Percentiles rank a stretch among this genome's conserved stretches.
These are phyloP conservation scores for Protosalanx chinensis DNA, from an alignment of 2,797 vertebrate genomes.

Conservation along the genomic window DNA sequence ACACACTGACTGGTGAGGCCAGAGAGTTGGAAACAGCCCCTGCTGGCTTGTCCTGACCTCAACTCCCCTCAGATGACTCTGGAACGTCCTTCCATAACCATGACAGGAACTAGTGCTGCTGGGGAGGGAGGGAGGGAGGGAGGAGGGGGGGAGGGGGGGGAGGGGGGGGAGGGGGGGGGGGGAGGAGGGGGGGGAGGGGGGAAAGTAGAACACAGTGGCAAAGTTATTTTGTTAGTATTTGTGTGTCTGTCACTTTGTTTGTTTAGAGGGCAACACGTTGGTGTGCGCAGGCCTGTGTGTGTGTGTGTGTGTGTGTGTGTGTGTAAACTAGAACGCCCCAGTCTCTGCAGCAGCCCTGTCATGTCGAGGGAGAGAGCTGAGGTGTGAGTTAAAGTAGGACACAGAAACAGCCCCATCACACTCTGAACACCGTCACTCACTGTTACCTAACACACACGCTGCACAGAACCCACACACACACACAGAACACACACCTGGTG, in stretches of 20 bases:
- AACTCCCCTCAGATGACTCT: slow-evolving; percentile 37
- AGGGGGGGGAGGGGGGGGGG: neutral
- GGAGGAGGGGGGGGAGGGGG: neutral
- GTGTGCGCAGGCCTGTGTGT: neutral
- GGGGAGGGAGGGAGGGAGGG: neutral
- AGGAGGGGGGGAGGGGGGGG: neutral
- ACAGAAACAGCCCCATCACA: too few species aligned
- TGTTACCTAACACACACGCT: too few species aligned
- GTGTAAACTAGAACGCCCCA: neutral
- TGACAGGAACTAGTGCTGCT: slow-evolving; percentile 34
- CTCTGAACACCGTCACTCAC: too few species aligned
- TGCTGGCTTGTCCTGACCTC: slow-evolving; percentile 30
- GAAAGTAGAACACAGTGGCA: neutral
- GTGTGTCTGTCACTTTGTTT: slow-evolving; percentile 17
- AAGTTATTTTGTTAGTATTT: slow-evolving; percentile 17
- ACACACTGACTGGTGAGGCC: neutral
- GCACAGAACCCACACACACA: too few species aligned
- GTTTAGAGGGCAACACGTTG: slow-evolving; percentile 5
- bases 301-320: slow-evolving; percentile 13
- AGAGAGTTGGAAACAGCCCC: slow-evolving; percentile 43
- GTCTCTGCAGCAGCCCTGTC: neutral
- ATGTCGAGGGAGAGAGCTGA: neutral
- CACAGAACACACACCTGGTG: too few species aligned
- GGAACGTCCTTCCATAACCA: slow-evolving; percentile 47
- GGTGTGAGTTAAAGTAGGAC: too few species aligned